A percentile compares a stretch with the other conserved stretches of the same genome.
Evolutionary conservation across 2,888 invertebrate species (phyloP).

Genomic region (Drosophila sordidula): DNA sequence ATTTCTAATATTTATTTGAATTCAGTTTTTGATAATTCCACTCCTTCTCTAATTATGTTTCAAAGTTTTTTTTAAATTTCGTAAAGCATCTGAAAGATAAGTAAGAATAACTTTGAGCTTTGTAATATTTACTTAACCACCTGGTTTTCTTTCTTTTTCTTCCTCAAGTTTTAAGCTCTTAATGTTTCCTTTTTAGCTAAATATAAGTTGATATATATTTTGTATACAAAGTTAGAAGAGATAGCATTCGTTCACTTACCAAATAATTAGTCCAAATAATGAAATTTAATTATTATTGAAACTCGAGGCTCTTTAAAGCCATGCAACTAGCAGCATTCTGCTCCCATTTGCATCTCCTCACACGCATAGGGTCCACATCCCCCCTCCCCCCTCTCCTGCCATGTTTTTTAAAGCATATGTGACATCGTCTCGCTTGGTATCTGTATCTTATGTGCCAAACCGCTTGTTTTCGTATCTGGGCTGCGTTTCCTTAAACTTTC

Average conservation of each 20-base stretch:
- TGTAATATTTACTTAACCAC: neutral
- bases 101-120: neutral
- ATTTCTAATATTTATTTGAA: neutral
- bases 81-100: neutral
- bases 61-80: neutral
- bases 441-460: slow-evolving; percentile 69
- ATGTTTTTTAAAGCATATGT: slow-evolving; percentile 45
- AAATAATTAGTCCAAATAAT: too few relatives aligned
- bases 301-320: slow-evolving; percentile 8
- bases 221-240: neutral
- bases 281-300: slow-evolving; percentile 7
- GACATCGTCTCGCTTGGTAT: slow-evolving; percentile 36
- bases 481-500: slow-evolving; percentile 75
- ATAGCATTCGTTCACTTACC: neutral
- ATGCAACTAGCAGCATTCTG: slow-evolving; percentile 5
- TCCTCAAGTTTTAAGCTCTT: neutral
- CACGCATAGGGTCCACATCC: neutral
- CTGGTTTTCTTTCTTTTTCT: neutral
- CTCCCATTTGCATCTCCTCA: neutral
- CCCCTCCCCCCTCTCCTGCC: neutral
- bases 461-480: slow-evolving; percentile 70
- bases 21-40: neutral
- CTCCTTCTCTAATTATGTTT: too few relatives aligned
- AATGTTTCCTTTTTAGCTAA: neutral
- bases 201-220: neutral